Conservation (phyloP, 2,113 vertebrate genomes). For the Maccullochella peelii region DNA sequence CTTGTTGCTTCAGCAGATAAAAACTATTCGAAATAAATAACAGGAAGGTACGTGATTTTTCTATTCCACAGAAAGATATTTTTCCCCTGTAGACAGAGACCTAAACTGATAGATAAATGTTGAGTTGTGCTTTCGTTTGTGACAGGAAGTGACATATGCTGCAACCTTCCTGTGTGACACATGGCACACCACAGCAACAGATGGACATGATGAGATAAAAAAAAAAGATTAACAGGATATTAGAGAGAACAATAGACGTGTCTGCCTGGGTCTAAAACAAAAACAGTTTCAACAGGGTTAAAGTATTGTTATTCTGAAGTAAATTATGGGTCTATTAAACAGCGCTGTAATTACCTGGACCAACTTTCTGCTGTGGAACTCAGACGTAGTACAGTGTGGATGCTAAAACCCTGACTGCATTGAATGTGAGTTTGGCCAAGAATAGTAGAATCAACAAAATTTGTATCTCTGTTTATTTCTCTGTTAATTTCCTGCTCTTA, state of each 20-base stretch:
- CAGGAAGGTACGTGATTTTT: slow-evolving; percentile 10
- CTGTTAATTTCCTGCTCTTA: too few relatives aligned
- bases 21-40: background rate
- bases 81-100: background rate
- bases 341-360: slow-evolving; percentile 39
- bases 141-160: slow-evolving; percentile 71
- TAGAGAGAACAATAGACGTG: background rate
- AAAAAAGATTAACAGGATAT: slow-evolving; percentile 5
- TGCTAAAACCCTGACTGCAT: slow-evolving; percentile 3
- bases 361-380: slow-evolving; percentile 27
- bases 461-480: background rate
- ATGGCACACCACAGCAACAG: slow-evolving; percentile 47
- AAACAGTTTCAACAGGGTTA: background rate
- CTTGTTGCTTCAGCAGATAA: background rate
- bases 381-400: background rate
- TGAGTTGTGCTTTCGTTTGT: slow-evolving; percentile 27
- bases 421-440: background rate
- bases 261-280: background rate
- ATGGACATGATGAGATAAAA: slow-evolving; percentile 41
- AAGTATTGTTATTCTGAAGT: slow-evolving; percentile 42
- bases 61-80: background rate
- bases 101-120: background rate
- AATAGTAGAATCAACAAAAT: background rate
- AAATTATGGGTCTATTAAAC: slow-evolving; percentile 41
- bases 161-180: slow-evolving; percentile 69